A percentile compares a stretch with the other conserved stretches of the same genome.
These are phyloP conservation scores for Dryas iulia DNA, from an alignment of 1,140 invertebrate species.

Conservation along the genomic window DNA sequence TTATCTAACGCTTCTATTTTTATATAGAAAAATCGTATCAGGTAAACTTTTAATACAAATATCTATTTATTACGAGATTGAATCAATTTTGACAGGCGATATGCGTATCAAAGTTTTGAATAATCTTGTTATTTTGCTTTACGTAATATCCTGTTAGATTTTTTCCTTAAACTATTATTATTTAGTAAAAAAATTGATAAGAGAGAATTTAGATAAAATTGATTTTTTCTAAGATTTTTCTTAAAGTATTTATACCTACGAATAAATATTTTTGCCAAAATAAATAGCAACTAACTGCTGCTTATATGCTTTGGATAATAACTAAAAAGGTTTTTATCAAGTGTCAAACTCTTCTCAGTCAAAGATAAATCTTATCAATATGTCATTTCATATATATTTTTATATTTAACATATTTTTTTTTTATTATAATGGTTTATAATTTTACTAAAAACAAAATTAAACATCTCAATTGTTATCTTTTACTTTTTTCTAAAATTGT, in stretches of 20 bases:
- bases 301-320: too few species aligned
- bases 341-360: background rate
- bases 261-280: background rate
- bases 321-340: background rate
- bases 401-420: background rate
- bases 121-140: background rate
- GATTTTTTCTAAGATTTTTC: background rate
- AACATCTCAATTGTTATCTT: background rate
- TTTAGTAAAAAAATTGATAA: too few species aligned
- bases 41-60: background rate
- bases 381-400: slow-evolving; percentile 1
- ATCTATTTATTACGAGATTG: background rate
- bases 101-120: background rate
- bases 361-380: background rate
- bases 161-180: background rate
- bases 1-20: background rate
- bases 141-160: background rate
- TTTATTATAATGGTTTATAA: background rate
- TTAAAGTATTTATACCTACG: too few species aligned
- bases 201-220: background rate
- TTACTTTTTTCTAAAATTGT: slow-evolving; percentile 18
- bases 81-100: slow-evolving; percentile 6
- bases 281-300: too few species aligned
- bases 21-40: background rate
- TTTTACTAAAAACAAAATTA: background rate